Base-by-base conservation (phyloP, 2,797 vertebrate genomes). In the Adrianichthys oophorus region DNA sequence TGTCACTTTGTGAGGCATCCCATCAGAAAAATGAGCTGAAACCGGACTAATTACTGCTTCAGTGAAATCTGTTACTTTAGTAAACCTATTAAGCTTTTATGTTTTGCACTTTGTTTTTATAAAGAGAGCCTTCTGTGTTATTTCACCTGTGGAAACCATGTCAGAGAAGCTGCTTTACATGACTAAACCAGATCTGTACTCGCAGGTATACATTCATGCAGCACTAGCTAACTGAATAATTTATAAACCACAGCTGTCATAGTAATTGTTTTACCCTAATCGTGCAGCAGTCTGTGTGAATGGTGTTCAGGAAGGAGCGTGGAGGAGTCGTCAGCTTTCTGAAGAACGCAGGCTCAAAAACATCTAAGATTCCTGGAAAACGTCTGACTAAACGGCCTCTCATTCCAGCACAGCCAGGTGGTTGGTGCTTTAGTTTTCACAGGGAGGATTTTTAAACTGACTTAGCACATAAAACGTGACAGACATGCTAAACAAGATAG, bases 181-280 rank as follows among this genome's bases (percentile, higher is more conserved):
- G 23, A 47, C 53, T 29, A 58, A 60, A 52, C n/a, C 24, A 19
- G 46, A 62, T 43, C 16, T 42, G 24, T 52, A 15, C 29, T 47
- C 15, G 0, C 19, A 26, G 62, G 42, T 73, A 53, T 29, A 48
- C 18, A 44, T 13, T 13, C 32, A 43, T 41, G 42, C 55, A 60
- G 45, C 37, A 48, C 23, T 59, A 59, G 56, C 65, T 5, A 7
- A 50, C 14, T 78, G 66, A 71, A 79, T 73, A 23, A 72, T 81
- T 71, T 63, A 83, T 75, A 23, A 74, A 59, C 15, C 18, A 14
- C 47, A 7, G 52, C 64, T 63, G 72, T 69, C 78, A 53, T 48
- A 48, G 40, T 52, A 57, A 68, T 54, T 29, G 61, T 78, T 74
- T 74, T 72, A 78, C 65, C 62, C 50, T 54, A 62, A 55, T 63